Percentiles rank a stretch among this genome's conserved stretches.
These are phyloP conservation scores for Xylocampa areola DNA, from an alignment of 2,888 invertebrate genomes.

Conservation along the genomic window DNA sequence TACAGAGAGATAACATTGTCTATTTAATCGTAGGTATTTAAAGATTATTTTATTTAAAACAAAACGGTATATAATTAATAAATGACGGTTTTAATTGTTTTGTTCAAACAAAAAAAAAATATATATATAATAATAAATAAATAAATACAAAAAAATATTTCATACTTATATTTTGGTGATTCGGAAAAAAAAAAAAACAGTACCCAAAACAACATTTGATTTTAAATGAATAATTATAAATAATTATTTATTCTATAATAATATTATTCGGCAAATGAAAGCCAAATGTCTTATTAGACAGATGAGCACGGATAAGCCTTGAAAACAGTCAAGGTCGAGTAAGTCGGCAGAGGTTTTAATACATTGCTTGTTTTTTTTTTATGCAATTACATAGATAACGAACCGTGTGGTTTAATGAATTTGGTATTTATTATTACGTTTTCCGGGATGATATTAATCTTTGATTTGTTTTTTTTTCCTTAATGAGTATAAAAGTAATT, in stretches of 20 bases:
- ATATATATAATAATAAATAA: no score
- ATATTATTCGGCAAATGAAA: slow-evolving; percentile 62
- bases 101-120: no score
- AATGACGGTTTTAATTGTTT: no score
- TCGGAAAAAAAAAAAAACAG: no score
- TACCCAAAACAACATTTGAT: neutral
- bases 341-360: slow-evolving; percentile 60
- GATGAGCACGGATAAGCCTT: slow-evolving; percentile 85
- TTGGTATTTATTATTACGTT: slow-evolving; percentile 67
- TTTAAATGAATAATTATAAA: neutral
- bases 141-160: no score
- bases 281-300: slow-evolving; percentile 52
- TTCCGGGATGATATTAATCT: slow-evolving; percentile 71
- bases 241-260: slow-evolving; percentile 1
- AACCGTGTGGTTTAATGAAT: slow-evolving; percentile 72
- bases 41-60: no score
- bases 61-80: no score
- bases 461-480: slow-evolving; percentile 42
- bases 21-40: no score
- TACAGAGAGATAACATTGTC: neutral
- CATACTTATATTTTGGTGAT: no score
- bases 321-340: slow-evolving; percentile 78
- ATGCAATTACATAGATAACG: slow-evolving; percentile 80
- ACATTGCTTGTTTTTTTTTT: slow-evolving; percentile 67
- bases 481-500: no score